Evolutionary conservation across 2,888 invertebrate genomes (phyloP), one percentile per base, ranked within the genome.

Genomic region (Mellilla xanthometata): DNA sequence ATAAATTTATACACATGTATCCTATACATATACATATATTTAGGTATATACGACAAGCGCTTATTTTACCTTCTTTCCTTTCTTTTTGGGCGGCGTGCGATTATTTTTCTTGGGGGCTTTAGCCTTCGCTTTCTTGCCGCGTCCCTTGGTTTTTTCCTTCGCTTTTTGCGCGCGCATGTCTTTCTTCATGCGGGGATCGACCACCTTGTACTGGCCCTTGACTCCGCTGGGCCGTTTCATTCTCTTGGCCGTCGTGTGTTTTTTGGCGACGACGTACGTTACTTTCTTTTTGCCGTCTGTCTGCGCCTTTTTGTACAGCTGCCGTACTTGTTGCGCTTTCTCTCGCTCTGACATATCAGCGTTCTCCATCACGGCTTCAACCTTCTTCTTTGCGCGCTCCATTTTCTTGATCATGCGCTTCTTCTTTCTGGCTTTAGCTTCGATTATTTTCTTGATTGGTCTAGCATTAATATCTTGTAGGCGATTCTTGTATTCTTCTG

Each of bases 351-450:
- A 94, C 65, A 98, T 94, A 64, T 98, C 98, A 0, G 91, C 91
- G 72, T 95, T 96, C 41, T 99, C 98, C 90, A 98, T 93, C 13
- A 99, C 92, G n/a, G 93, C 92, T 76, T 99, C 99, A 0, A 97
- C 96, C 84, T 96, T 97, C 90, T 99, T 99, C 88, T 97, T 96
- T 0, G 98, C 98, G 68, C 95, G 96, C 57, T 97, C 97, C 84
- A 99, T 83, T 73, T 95, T 95, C 68, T 93, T 95, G 47, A 96
- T 76, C 53, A 95, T 94, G 56, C 97, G 95, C 81, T 94, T 95
- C 94, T 98, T 98, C 92, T 99, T 99, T 42, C 99, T 93, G 0
- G 98, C 97, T 85, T 98, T 99, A 0, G 99, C 99, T 88, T 99
- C 98, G 59, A 98, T 93, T 0, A 99, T 96, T 85, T 99, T 99